Conservation (phyloP, 2,797 vertebrate species). For the Gallinago stenura region DNA sequence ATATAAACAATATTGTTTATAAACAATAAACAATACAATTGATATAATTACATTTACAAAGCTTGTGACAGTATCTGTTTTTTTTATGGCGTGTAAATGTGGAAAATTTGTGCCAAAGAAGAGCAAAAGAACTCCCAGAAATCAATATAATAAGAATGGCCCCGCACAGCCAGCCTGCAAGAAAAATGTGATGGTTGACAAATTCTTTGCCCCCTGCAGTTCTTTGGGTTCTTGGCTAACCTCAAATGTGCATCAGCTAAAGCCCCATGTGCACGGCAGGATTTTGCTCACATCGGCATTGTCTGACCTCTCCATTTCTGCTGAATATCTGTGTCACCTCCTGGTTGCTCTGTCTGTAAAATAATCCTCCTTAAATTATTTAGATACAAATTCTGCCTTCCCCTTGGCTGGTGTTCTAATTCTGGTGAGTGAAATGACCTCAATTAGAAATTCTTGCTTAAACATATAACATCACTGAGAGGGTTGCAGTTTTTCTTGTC, state of each 20-base stretch:
- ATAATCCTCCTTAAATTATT: conserved; percentile 71
- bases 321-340: conserved; percentile 39
- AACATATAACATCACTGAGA: conserved; percentile 22
- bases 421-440: conserved; percentile 53
- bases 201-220: not conserved
- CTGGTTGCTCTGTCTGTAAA: conserved; percentile 49
- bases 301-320: conserved; percentile 40
- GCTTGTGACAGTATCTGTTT: not conserved
- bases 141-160: not conserved
- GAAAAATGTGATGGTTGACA: conserved; percentile 29
- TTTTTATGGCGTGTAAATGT: not conserved
- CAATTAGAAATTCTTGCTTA: conserved; percentile 69
- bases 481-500: not conserved
- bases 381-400: conserved; percentile 45
- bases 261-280: not conserved
- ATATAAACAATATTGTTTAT: too few relatives aligned
- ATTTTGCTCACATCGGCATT: conserved; percentile 14
- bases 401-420: conserved; percentile 52
- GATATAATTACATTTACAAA: not conserved
- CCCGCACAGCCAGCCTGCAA: not conserved
- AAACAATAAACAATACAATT: not conserved
- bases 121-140: conserved; percentile 5
- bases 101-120: not conserved
- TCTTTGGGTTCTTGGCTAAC: not conserved
- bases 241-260: not conserved